Evolutionary conservation across 2,113 vertebrate species (phyloP), one percentile per base, ranked within the genome.

Genomic region (Thomomys bottae): DNA sequence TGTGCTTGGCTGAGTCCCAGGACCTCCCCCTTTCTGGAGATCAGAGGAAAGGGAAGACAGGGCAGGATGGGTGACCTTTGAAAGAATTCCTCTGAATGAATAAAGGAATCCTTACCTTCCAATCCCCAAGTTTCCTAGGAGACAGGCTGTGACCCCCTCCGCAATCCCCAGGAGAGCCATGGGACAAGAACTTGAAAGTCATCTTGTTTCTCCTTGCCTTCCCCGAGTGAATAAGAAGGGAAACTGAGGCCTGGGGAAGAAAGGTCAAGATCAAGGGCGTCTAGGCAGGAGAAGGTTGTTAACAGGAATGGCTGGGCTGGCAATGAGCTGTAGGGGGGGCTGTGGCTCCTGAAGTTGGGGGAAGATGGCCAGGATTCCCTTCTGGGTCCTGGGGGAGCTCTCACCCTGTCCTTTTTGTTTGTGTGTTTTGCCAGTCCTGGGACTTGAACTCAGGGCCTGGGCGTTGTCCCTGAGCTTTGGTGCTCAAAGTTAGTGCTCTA

Each of bases 51-150:
- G 61, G 20, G 67, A 71, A 40, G 72, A 79, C 45, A 8, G 67
- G 77, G 68, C 63, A 75, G 84, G 80, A 49, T 67, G 90, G 54
- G 38, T 78, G 42, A 88, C 77, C 78, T 89, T 84, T 87, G 71
- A 71, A 49, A 89, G 83, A 89, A 87, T 72, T 79, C 36, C 83
- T 80, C 64, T 78, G 64, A 72, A 72, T 81, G 64, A 88, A 78
- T 64, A 38, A 59, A 18, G 59, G 15, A 9, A 23, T 59, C 86
- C 11, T 91, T 75, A 42, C 4, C 24, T 84, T 70, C 38, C 67
- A 64, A 78, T 14, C 18, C 14, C 70, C 70, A 8, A 17, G 36
- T 80, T 67, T 66, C 67, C 80, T 17, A 63, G 49, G 21, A 87
- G 61, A 14, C 61, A 83, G 40, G 30, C 57, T 87, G 59, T 2